Evolutionary conservation across 2,888 invertebrate species (phyloP).

Genomic region (Syrista parreyssii): DNA sequence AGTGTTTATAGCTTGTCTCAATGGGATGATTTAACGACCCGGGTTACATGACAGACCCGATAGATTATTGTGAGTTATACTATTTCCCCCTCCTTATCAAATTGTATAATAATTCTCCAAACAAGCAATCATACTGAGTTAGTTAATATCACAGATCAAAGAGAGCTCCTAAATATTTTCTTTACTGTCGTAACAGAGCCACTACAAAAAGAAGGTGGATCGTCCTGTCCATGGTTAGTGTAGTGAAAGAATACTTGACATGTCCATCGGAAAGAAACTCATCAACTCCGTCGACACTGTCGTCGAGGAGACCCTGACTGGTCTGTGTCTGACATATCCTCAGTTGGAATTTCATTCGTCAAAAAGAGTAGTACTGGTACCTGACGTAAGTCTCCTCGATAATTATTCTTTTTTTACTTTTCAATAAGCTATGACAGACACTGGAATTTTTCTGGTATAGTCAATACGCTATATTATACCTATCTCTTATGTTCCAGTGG

Average conservation of each 20-base stretch:
- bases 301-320: constrained; percentile 54
- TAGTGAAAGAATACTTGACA: not conserved
- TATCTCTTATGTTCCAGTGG: constrained; percentile 32
- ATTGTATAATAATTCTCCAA: not conserved
- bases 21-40: not conserved
- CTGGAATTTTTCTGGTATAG: not conserved
- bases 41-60: not conserved
- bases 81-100: not conserved
- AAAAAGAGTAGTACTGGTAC: constrained; percentile 52
- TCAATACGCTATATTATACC: not conserved
- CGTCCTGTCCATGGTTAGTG: not conserved
- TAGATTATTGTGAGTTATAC: not conserved
- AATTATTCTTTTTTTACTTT: not conserved
- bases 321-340: constrained; percentile 52
- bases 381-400: constrained; percentile 45
- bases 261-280: constrained; percentile 44
- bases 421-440: not conserved
- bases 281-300: constrained; percentile 50
- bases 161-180: not conserved
- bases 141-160: not conserved
- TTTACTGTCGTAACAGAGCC: not conserved
- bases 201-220: not conserved
- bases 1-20: not conserved
- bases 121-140: not conserved
- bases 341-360: constrained; percentile 50